Evolutionary conservation across 2,888 invertebrate species (phyloP).

Genomic region (Anaspis maculata): DNA sequence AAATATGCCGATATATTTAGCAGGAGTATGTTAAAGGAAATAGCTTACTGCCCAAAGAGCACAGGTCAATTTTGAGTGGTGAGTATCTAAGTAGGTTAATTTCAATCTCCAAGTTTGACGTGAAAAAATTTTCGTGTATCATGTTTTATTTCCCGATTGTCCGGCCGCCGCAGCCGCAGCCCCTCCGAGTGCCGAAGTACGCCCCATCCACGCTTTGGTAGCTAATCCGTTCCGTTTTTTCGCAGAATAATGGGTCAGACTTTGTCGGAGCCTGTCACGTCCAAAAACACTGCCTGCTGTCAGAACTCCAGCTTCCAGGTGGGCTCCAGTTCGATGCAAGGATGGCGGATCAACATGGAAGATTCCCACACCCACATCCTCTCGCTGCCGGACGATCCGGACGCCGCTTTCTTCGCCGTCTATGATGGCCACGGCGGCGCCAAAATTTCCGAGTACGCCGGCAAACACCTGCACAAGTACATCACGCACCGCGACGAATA

Average conservation of each 20-base stretch:
- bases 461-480: slow-evolving; percentile 89
- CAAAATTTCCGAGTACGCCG: slow-evolving; percentile 77
- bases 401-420: slow-evolving; percentile 89
- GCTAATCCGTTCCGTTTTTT: too few relatives aligned
- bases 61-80: too few relatives aligned
- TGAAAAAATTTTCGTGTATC: too few relatives aligned
- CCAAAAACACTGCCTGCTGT: slow-evolving; percentile 75
- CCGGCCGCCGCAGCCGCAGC: too few relatives aligned
- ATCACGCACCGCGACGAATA: slow-evolving; percentile 78
- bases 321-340: slow-evolving; percentile 99
- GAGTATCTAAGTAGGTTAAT: too few relatives aligned
- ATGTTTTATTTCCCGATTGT: too few relatives aligned
- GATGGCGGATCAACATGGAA: slow-evolving; percentile 99
- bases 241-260: slow-evolving; percentile 99
- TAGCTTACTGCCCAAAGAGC: too few relatives aligned
- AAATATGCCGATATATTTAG: slow-evolving; percentile 8
- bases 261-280: slow-evolving; percentile 91
- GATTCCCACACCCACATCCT: slow-evolving; percentile 96
- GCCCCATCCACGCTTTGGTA: too few relatives aligned
- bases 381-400: slow-evolving; percentile 86
- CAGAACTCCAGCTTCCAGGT: slow-evolving; percentile 66
- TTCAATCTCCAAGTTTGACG: too few relatives aligned
- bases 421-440: slow-evolving; percentile 92
- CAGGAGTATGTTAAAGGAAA: slow-evolving; percentile 9
- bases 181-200: too few relatives aligned